Conservation (phyloP, 2,113 vertebrate genomes). For the Chlorodrepanis virens region DNA sequence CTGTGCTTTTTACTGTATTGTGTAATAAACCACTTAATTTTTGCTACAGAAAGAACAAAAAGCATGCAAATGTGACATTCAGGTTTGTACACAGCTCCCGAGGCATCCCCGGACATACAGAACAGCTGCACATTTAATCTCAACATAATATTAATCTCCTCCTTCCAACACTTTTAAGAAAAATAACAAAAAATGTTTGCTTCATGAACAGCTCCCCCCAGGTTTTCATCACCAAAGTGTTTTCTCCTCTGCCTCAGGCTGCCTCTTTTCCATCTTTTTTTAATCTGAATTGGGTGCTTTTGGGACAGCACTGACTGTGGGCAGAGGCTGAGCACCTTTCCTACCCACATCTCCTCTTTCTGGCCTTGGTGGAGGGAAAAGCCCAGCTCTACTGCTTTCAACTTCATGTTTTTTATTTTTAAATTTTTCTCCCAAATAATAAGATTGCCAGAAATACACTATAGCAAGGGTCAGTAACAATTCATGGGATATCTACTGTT, state of each 20-base stretch:
- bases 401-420: not conserved
- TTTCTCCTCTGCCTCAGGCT: not conserved
- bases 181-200: not conserved
- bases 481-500: not conserved
- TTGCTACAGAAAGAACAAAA: not conserved
- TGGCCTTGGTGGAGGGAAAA: fast-evolving
- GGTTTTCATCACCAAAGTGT: not conserved
- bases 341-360: not conserved
- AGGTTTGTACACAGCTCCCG: not conserved
- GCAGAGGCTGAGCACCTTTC: not conserved
- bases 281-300: not conserved
- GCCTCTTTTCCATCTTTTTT: not conserved
- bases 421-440: not conserved
- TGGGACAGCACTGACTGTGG: not conserved
- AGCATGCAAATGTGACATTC: not conserved
- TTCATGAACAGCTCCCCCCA: not conserved
- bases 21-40: not conserved
- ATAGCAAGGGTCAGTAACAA: not conserved
- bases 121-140: not conserved
- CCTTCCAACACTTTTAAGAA: not conserved
- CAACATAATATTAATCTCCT: not conserved
- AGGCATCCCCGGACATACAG: not conserved
- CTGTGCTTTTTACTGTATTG: not conserved
- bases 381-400: not conserved
- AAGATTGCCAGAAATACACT: not conserved